These are phyloP conservation scores for Zaprionus nigranus DNA, from an alignment of 1,140 invertebrate genomes.

Conservation along the genomic window DNA sequence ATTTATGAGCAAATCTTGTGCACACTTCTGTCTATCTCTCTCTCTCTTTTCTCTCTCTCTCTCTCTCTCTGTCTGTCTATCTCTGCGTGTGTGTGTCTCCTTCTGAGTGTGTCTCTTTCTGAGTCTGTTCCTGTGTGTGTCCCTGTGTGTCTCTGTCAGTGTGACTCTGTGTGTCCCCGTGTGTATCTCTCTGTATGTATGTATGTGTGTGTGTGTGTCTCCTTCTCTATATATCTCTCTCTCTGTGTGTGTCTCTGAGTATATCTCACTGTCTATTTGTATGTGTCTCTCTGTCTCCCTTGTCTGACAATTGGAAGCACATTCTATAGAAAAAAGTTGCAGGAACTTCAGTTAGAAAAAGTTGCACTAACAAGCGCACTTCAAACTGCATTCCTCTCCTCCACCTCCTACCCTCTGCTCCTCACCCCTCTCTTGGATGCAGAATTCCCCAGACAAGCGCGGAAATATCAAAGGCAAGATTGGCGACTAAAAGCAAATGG, in stretches of 20 bases:
- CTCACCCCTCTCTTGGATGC: background rate
- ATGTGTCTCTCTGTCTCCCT: slow-evolving; percentile 4
- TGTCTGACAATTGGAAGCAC: slow-evolving; percentile 27
- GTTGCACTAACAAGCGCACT: slow-evolving; percentile 73
- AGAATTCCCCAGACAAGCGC: slow-evolving; percentile 28
- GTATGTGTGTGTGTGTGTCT: slow-evolving; percentile 17
- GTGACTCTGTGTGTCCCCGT: no score
- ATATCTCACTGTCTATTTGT: background rate
- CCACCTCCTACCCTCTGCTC: background rate
- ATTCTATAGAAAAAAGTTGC: slow-evolving; percentile 56
- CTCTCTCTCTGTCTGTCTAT: background rate
- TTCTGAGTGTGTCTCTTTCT: no score
- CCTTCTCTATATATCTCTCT: slow-evolving; percentile 8
- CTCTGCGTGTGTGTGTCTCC: slow-evolving; percentile 10
- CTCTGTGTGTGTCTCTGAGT: slow-evolving; percentile 4
- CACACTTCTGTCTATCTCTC: slow-evolving; percentile 21
- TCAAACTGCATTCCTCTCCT: slow-evolving; percentile 35
- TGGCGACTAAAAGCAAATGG: slow-evolving; percentile 24
- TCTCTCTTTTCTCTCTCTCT: background rate
- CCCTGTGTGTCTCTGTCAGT: no score
- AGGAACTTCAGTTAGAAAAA: slow-evolving; percentile 71
- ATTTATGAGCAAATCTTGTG: slow-evolving; percentile 57
- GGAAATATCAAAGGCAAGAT: slow-evolving; percentile 75
- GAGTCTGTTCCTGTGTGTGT: no score
- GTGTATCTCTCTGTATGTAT: background rate